phyloP scores from a whole-genome alignment of 1,140 invertebrate genomes.

The Bombus impatiens region DNA sequence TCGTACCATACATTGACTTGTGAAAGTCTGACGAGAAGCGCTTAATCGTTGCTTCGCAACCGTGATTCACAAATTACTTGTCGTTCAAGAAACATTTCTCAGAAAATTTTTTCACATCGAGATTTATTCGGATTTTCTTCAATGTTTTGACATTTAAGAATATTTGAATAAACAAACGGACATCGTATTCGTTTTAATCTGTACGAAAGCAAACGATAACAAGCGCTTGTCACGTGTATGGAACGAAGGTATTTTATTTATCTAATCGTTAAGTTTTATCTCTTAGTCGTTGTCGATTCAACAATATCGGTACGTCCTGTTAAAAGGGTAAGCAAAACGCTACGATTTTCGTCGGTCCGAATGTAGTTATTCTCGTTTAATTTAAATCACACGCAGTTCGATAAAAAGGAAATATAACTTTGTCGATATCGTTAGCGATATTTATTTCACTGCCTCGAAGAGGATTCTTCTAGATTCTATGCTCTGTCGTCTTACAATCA shows the following conservation, averaged over 20 bases:
- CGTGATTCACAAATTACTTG: neutral
- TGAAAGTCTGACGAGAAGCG: slow-evolving; percentile 60
- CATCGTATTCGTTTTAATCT: neutral
- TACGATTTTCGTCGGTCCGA: slow-evolving; percentile 4
- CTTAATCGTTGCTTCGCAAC: slow-evolving; percentile 40
- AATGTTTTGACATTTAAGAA: neutral
- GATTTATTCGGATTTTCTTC: neutral
- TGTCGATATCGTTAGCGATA: slow-evolving; percentile 17
- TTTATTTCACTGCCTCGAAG: slow-evolving; percentile 50
- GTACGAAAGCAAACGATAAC: slow-evolving; percentile 15
- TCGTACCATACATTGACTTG: slow-evolving; percentile 80
- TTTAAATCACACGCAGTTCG: slow-evolving; percentile 29
- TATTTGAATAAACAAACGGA: neutral
- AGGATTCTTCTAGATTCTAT: slow-evolving; percentile 26
- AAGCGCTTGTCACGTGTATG: slow-evolving; percentile 63
- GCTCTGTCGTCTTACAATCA: slow-evolving; percentile 20
- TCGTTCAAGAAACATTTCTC: neutral
- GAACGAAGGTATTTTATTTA: slow-evolving; percentile 67
- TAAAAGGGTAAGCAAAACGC: slow-evolving; percentile 20
- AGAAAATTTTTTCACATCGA: neutral
- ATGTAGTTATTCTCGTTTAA: slow-evolving; percentile 18
- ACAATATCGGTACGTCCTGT: slow-evolving; percentile 11
- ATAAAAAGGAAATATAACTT: slow-evolving; percentile 11
- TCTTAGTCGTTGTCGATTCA: slow-evolving; percentile 12
- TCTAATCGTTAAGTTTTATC: slow-evolving; percentile 33